phyloP scores from a whole-genome alignment of 2,888 invertebrate species.

The Troides aeacus region DNA sequence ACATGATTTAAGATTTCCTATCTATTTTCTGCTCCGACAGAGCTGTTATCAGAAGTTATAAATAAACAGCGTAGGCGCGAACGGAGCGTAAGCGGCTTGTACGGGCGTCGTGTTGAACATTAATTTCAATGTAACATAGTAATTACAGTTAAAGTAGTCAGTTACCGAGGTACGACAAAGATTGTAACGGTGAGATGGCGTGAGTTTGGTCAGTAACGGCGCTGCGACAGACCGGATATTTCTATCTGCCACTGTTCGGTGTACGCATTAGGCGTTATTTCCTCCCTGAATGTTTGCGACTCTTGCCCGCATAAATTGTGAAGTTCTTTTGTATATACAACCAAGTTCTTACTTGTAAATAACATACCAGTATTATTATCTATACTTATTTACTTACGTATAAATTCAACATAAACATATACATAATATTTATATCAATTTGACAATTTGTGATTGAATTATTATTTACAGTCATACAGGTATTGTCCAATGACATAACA shows the following conservation, averaged over 20 bases:
- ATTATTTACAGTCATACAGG: too few relatives aligned
- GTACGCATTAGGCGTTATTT: constrained; percentile 26
- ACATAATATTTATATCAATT: too few relatives aligned
- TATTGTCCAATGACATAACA: too few relatives aligned
- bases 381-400: background rate
- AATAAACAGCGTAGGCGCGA: constrained; percentile 44
- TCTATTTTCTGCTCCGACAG: constrained; percentile 47
- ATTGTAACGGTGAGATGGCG: constrained; percentile 27
- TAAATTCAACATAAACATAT: too few relatives aligned
- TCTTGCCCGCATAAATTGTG: background rate
- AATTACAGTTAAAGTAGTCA: constrained; percentile 36
- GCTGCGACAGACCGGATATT: constrained; percentile 27
- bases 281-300: constrained; percentile 24
- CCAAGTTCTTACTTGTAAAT: background rate
- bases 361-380: background rate
- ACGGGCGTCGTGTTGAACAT: constrained; percentile 23
- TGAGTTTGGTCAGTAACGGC: constrained; percentile 22
- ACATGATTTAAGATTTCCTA: constrained; percentile 57
- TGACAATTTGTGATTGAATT: too few relatives aligned
- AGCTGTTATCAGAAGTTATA: constrained; percentile 52
- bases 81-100: constrained; percentile 42
- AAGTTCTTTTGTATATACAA: background rate
- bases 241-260: constrained; percentile 23
- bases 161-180: constrained; percentile 27
- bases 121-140: constrained; percentile 40